Conservation (phyloP, 30 jellyfish, hydroid and myxozoan genomes). For the Calvadosia cruxmelitensis region DNA sequence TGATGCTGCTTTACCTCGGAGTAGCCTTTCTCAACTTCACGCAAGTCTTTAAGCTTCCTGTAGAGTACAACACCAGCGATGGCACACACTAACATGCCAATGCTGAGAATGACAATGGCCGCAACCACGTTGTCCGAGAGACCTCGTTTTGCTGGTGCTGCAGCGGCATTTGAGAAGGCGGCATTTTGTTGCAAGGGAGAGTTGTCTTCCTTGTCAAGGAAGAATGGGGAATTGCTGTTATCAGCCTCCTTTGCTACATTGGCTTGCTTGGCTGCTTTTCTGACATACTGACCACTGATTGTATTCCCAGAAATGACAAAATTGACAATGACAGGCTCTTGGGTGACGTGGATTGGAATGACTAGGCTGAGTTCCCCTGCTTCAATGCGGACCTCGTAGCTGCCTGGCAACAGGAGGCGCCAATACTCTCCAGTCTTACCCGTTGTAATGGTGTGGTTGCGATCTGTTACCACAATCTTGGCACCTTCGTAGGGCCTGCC, state of each 20-base stretch:
- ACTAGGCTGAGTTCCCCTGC: constrained; percentile 51
- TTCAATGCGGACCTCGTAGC: constrained; percentile 44
- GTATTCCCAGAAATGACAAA: constrained; percentile 53
- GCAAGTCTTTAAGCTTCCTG: constrained; percentile 68
- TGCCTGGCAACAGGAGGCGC: constrained; percentile 95
- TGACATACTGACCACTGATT: constrained; percentile 42
- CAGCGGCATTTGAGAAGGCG: background rate
- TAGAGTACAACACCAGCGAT: constrained; percentile 90
- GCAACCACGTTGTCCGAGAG: constrained; percentile 79
- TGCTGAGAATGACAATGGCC: constrained; percentile 71
- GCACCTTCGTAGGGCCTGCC: constrained; percentile 68
- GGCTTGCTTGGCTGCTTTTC: background rate
- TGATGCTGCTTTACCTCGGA: background rate
- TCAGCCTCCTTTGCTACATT: background rate
- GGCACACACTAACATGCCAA: constrained; percentile 75
- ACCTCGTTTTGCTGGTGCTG: background rate
- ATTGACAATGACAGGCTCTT: constrained; percentile 31
- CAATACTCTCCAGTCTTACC: constrained; percentile 71
- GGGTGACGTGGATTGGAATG: constrained; percentile 11
- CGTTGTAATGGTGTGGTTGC: constrained; percentile 44
- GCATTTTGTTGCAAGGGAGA: background rate
- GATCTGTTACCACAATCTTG: constrained; percentile 40
- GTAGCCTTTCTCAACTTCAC: constrained; percentile 67
- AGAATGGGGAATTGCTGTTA: background rate
- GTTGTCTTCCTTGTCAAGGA: background rate